Conservation (phyloP, 2,113 vertebrate genomes). For the Rhombomys opimus region DNA sequence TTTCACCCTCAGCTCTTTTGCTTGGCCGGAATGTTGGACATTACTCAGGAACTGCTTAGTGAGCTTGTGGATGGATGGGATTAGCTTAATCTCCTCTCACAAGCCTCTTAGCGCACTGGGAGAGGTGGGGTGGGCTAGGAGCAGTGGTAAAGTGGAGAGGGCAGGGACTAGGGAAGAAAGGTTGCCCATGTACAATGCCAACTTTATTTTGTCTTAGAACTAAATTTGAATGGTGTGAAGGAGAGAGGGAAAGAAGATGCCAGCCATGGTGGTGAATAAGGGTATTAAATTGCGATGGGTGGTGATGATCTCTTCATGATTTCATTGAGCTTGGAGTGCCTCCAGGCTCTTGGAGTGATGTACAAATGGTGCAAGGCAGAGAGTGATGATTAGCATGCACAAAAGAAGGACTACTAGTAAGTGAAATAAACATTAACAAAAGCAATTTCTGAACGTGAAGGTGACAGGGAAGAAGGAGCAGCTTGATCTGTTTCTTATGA, state of each 20-base stretch:
- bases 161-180: slow-evolving; percentile 66
- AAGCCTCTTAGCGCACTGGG: slow-evolving; percentile 60
- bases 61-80: slow-evolving; percentile 81
- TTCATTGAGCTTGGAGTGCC: slow-evolving; percentile 75
- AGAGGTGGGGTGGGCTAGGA: slow-evolving; percentile 30
- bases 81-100: slow-evolving; percentile 85
- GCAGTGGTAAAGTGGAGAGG: neutral
- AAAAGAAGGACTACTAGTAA: slow-evolving; percentile 73
- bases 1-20: slow-evolving; percentile 53
- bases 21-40: slow-evolving; percentile 81
- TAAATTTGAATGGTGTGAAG: slow-evolving; percentile 81
- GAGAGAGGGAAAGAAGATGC: slow-evolving; percentile 4
- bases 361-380: neutral
- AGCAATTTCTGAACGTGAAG: slow-evolving; percentile 67
- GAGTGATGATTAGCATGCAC: slow-evolving; percentile 78
- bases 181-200: slow-evolving; percentile 81
- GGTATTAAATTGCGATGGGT: slow-evolving; percentile 8
- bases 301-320: slow-evolving; percentile 56
- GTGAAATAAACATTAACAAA: neutral
- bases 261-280: neutral
- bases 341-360: slow-evolving; percentile 81
- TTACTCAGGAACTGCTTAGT: slow-evolving; percentile 76
- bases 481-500: neutral
- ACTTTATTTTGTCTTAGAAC: slow-evolving; percentile 83
- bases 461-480: neutral